Conservation (phyloP, 2,888 invertebrate species). For the Galerucella calmariensis region DNA sequence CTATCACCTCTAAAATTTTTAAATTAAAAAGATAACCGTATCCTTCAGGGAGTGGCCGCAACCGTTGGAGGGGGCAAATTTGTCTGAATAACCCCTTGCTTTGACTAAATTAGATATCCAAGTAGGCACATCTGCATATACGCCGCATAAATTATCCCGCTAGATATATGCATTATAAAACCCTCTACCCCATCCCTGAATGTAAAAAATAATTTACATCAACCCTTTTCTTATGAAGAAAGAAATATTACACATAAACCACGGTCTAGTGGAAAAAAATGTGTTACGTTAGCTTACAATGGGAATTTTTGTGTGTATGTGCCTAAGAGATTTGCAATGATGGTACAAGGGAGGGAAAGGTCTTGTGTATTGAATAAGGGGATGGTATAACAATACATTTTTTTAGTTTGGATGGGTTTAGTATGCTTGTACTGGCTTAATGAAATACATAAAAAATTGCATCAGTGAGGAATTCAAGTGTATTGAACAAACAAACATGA, state of each 20-base stretch:
- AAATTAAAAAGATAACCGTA: slow-evolving; percentile 57
- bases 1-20: slow-evolving; percentile 36
- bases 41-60: slow-evolving; percentile 55
- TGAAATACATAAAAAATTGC: slow-evolving; percentile 43
- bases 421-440: slow-evolving; percentile 44
- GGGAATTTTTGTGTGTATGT: slow-evolving; percentile 36
- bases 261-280: slow-evolving; percentile 66
- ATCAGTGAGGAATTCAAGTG: slow-evolving; percentile 41
- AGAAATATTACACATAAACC: slow-evolving; percentile 66
- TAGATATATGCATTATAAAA: slow-evolving; percentile 59
- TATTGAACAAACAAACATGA: slow-evolving; percentile 44
- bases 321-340: slow-evolving; percentile 42
- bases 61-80: slow-evolving; percentile 52
- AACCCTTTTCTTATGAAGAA: slow-evolving; percentile 56
- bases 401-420: slow-evolving; percentile 41
- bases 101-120: slow-evolving; percentile 58
- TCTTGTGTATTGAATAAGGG: slow-evolving; percentile 29
- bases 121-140: slow-evolving; percentile 60
- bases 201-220: slow-evolving; percentile 51
- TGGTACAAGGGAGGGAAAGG: slow-evolving; percentile 26
- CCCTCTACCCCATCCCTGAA: slow-evolving; percentile 42
- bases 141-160: slow-evolving; percentile 55
- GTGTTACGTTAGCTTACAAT: slow-evolving; percentile 60
- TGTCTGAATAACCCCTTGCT: slow-evolving; percentile 54
- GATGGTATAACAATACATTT: slow-evolving; percentile 41